Percentiles rank a stretch among this genome's conserved stretches.
Conservation (phyloP, 1,140 invertebrate genomes). For the Drosophila tristis region DNA sequence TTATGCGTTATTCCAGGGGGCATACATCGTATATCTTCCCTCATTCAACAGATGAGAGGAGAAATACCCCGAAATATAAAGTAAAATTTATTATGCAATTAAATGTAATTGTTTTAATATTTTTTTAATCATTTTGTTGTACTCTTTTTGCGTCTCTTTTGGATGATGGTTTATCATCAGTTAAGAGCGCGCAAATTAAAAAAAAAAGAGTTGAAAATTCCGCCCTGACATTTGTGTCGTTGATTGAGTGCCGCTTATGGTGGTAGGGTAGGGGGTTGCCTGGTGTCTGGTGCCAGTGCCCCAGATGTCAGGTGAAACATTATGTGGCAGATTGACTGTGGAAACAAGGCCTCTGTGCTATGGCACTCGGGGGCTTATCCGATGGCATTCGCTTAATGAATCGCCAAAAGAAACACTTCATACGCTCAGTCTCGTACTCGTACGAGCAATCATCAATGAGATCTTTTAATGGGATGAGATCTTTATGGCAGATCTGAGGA, state of each 20-base stretch:
- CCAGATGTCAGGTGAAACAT: constrained; percentile 48
- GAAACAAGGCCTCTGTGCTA: constrained; percentile 44
- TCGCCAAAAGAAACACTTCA: too few relatives aligned
- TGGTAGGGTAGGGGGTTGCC: constrained; percentile 1
- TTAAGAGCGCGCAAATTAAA: constrained; percentile 15
- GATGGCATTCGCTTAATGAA: constrained; percentile 36
- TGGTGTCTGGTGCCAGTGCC: constrained; percentile 8
- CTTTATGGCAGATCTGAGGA: too few relatives aligned
- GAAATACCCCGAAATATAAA: constrained; percentile 16
- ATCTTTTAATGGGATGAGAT: too few relatives aligned
- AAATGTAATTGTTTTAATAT: constrained; percentile 39
- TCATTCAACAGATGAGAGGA: constrained; percentile 22
- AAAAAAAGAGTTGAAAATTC: constrained; percentile 37
- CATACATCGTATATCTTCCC: constrained; percentile 3
- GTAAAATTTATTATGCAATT: constrained; percentile 65
- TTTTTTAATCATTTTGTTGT: constrained; percentile 33
- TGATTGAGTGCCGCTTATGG: constrained; percentile 39
- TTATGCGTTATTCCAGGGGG: not conserved
- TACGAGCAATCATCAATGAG: too few relatives aligned
- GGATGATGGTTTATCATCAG: constrained; percentile 8
- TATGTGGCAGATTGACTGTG: constrained; percentile 47
- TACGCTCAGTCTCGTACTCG: too few relatives aligned
- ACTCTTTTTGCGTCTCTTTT: constrained; percentile 1
- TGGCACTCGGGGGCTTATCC: constrained; percentile 19
- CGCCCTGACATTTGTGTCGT: constrained; percentile 38